Percentiles rank a stretch among this genome's conserved stretches.
phyloP scores from a whole-genome alignment of 2,113 vertebrate species.

The Halichoeres trimaculatus region DNA sequence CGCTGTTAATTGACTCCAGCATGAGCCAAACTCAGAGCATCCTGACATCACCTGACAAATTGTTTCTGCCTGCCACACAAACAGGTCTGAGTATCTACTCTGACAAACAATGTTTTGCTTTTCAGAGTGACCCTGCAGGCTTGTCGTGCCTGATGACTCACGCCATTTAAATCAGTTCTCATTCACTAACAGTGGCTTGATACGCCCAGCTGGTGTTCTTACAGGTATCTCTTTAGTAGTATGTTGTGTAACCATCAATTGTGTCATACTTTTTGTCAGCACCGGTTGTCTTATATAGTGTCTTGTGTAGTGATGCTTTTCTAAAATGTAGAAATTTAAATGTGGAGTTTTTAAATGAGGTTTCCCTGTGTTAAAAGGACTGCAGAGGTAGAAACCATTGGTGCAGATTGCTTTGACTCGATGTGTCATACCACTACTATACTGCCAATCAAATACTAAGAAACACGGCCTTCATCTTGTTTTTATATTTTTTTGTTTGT shows the following conservation, averaged over 20 bases:
- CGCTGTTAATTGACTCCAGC: neutral
- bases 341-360: conserved; percentile 11
- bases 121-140: conserved; percentile 14
- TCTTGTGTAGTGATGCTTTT: neutral
- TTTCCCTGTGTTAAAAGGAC: conserved; percentile 55
- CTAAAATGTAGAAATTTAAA: conserved; percentile 8
- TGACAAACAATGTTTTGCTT: conserved; percentile 16
- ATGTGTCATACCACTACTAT: conserved; percentile 70
- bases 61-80: neutral
- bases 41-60: neutral
- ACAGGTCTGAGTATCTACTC: conserved; percentile 7
- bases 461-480: conserved; percentile 3
- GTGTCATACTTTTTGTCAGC: neutral
- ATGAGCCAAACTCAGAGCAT: neutral
- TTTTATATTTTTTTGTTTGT: conserved; percentile 13
- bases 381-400: conserved; percentile 46
- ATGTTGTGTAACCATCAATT: neutral
- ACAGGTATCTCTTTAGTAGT: neutral
- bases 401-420: conserved; percentile 36
- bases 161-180: neutral
- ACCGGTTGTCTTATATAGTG: neutral
- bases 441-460: conserved; percentile 33
- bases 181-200: conserved; percentile 2
- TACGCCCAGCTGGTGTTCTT: neutral
- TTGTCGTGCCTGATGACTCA: neutral